Evolutionary conservation across 2,113 vertebrate genomes (phyloP).

Genomic region (Vimba vimba): DNA sequence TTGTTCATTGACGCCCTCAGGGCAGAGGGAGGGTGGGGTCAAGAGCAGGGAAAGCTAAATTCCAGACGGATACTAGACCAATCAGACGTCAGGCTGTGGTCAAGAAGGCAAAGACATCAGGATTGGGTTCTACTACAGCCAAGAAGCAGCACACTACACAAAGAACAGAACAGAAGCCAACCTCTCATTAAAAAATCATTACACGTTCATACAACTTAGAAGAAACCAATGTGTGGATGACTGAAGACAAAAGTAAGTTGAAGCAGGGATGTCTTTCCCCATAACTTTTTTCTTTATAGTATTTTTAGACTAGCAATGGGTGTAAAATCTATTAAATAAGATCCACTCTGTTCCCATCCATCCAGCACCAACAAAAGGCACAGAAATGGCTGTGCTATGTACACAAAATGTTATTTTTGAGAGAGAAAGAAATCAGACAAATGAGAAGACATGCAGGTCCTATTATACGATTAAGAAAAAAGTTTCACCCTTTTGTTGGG

Average conservation of each 20-base stretch:
- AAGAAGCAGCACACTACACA: conserved; percentile 1
- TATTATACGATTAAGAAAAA: background rate
- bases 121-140: conserved; percentile 55
- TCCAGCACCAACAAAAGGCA: too few relatives aligned
- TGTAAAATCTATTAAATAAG: background rate
- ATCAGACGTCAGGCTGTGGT: conserved; percentile 74
- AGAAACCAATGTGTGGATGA: conserved; percentile 1
- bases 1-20: conserved; percentile 68
- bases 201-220: conserved; percentile 8
- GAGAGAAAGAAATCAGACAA: background rate
- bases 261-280: background rate
- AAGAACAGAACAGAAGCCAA: conserved; percentile 15
- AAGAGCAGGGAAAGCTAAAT: conserved; percentile 76
- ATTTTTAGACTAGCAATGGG: background rate
- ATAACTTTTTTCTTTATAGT: too few relatives aligned
- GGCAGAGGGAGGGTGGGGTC: conserved; percentile 63
- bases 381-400: too few relatives aligned
- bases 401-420: background rate
- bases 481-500: background rate
- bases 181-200: conserved; percentile 15
- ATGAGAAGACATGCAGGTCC: background rate
- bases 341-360: too few relatives aligned
- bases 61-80: conserved; percentile 76
- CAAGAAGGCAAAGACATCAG: conserved; percentile 70
- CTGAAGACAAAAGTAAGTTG: background rate